Evolutionary conservation across 2,888 invertebrate genomes (phyloP), one percentile per base, ranked within the genome.

Genomic region (Iselma pallidipennis): DNA sequence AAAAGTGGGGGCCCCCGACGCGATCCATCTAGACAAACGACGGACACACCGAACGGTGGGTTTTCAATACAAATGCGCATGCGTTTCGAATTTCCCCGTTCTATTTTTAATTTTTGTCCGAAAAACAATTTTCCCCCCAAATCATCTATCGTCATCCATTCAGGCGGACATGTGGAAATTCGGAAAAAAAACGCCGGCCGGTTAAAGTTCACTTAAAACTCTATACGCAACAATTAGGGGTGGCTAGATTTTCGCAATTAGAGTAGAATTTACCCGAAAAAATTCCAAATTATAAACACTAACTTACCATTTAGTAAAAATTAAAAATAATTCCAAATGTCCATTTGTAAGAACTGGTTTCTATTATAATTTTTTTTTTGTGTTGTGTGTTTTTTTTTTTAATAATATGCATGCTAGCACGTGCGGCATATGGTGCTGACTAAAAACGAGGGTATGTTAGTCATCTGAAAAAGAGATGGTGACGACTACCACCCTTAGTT

Each of bases 401-500:
- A 64, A 65, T 63, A 55, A 58, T 60, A 66, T 59, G 61, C 55
- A 57, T 54, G 57, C 45, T 61, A 37, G 65, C 68, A 64, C 68
- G 70, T 69, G 70, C 62, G 60, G 60, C 70, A 70, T 68, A 67
- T 69, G 69, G 60, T 26, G 55, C 14, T 50, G 42, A 61, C 53
- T 64, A 57, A 55, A 59, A 59, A 58, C 28, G 62, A 59, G 66
- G 66, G 66, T 60, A 59, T 29, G 60, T 59, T 59, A 29, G 31
- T 51, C 55, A 50, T 59, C 56, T 61, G 45, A 57, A 57, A 60
- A 57, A 60, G 60, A 64, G 60, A 64, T 31, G 57, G 55, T 57
- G 33, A 55, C 37, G 33, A 55, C 37, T 55, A 26, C 57, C 53
- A 64, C 64, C 64, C 64, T 61, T 57, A 56, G 53, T n/a, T n/a